These are phyloP conservation scores for Haliaeetus leucogaster DNA, from an alignment of 2,113 vertebrate species.

Conservation along the genomic window DNA sequence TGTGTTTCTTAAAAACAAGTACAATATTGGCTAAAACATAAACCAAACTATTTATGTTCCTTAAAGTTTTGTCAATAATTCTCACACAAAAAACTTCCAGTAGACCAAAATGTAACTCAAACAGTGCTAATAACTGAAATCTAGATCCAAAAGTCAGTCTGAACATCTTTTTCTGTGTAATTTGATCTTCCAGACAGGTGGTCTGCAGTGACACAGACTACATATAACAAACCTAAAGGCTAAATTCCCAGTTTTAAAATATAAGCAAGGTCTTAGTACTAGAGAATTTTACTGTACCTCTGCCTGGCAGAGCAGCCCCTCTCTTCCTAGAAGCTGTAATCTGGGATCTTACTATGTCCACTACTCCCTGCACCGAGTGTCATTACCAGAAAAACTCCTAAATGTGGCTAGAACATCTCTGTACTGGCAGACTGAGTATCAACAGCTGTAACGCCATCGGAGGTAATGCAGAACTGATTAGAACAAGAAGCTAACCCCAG, in stretches of 20 bases:
- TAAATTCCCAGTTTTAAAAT: neutral
- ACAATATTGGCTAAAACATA: neutral
- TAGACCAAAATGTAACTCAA: neutral
- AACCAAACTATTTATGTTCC: neutral
- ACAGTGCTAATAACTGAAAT: neutral
- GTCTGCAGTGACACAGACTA: neutral
- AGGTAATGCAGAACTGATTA: neutral
- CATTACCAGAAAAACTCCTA: neutral
- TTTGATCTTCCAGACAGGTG: neutral
- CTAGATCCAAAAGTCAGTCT: neutral
- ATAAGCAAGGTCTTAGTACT: neutral
- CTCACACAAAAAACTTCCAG: neutral
- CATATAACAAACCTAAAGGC: neutral
- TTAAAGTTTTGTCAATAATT: neutral
- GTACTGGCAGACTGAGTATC: neutral
- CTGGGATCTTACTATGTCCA: neutral
- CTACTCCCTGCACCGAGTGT: neutral
- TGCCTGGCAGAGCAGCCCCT: neutral
- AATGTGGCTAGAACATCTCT: neutral
- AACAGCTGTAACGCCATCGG: neutral
- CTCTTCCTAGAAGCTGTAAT: neutral
- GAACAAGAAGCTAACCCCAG: neutral
- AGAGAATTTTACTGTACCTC: neutral
- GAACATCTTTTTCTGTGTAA: neutral
- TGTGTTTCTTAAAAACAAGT: neutral